Evolutionary conservation across 1,140 invertebrate species (phyloP), one percentile per base, ranked within the genome.

Genomic region (Thalassaphorura encarpata): DNA sequence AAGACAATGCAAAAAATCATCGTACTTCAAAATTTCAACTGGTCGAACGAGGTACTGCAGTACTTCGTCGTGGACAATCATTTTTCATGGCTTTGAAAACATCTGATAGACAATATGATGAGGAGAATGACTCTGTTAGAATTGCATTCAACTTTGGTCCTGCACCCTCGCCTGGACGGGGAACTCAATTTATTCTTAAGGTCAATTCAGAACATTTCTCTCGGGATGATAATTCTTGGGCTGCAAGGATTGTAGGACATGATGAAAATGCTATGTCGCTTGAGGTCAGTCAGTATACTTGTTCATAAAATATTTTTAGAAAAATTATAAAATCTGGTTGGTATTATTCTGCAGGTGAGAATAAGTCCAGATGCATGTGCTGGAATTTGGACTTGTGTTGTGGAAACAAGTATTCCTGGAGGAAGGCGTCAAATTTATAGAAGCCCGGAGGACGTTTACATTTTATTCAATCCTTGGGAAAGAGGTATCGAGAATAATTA

Each of bases 391-490:
- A 69, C 70, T 6, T 71, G 83, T 21, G 72, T 72, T 18, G 70
- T 85, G 2, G 73, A 79, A 40, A 80, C 81, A 6, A 72, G 72
- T 28, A 73, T 39, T 18, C 3, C 6, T 31, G 21, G 33, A 4
- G 48, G 23, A n/a, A 5, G 33, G 31, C 28, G 33, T 13, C 18
- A 60, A 19, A 23, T 58, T 21, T 66, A 50, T 60, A 49, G 76
- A 56, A 76, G 75, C 45, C 72, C 78, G 27, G 76, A 80, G 56
- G 78, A 77, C 19, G 68, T 89, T 40, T 89, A 85, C 69, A 71
- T 89, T n/a, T 72, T 89, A 3, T 89, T 88, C 69, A 89, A 89
- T 71, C 84, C 87, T 2, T 89, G 85, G 85, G 75, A 79, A 59
- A 77, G 80, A 76, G 81, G 87, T 87, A 72, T 69, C 69, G 26